Percentiles rank a stretch among this genome's conserved stretches.
Conservation (phyloP, 2,113 vertebrate genomes). For the Myotis davidii region DNA sequence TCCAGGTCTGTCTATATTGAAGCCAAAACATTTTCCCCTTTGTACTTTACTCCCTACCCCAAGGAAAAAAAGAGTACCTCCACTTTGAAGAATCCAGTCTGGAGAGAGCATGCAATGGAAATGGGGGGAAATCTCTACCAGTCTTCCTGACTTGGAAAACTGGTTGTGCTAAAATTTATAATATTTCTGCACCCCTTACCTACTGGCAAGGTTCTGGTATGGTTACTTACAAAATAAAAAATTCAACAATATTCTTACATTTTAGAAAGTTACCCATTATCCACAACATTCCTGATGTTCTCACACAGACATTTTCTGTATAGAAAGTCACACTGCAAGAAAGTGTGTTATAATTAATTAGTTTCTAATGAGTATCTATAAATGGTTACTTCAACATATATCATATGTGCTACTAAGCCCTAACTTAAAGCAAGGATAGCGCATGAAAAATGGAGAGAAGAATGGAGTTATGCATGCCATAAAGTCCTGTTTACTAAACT, state of each 20-base stretch:
- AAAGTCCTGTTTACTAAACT: neutral
- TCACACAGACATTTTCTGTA: neutral
- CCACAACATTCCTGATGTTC: neutral
- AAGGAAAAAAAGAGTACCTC: neutral
- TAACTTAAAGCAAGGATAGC: neutral
- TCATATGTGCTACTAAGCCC: neutral
- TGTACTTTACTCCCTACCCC: no score
- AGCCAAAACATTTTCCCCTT: neutral
- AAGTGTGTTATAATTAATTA: neutral
- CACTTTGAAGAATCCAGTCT: neutral
- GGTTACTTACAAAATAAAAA: neutral
- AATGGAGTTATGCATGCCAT: neutral
- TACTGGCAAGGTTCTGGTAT: neutral
- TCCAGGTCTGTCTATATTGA: neutral
- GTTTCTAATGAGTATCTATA: neutral
- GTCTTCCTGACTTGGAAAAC: neutral
- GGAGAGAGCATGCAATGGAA: neutral
- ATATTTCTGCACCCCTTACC: neutral
- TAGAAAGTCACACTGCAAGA: neutral
- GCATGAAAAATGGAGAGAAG: neutral
- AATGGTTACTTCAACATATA: neutral
- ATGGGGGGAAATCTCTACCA: neutral
- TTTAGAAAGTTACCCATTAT: neutral
- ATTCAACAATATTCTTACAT: neutral
- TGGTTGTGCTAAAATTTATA: neutral